These are phyloP conservation scores for Hippocampus mohnikei DNA, from an alignment of 2,113 vertebrate genomes.

Conservation along the genomic window DNA sequence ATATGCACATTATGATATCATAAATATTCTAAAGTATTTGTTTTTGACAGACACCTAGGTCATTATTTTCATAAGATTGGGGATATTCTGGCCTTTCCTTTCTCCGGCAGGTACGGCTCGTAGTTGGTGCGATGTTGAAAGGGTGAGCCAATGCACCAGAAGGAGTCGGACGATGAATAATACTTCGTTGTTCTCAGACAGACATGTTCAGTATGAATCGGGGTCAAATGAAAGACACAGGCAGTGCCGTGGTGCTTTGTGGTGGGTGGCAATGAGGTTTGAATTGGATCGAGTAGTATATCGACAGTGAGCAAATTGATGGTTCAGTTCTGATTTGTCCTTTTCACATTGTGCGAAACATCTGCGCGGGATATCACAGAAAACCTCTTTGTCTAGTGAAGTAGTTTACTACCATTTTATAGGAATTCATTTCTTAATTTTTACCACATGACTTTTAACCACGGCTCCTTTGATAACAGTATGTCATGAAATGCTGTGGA, in stretches of 20 bases:
- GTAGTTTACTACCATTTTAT: too few species aligned
- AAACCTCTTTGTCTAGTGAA: background rate
- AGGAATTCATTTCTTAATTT: too few species aligned
- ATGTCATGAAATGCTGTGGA: too few species aligned
- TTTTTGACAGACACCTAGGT: background rate
- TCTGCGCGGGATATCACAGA: background rate
- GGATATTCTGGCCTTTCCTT: conserved; percentile 1
- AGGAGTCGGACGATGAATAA: conserved; percentile 46
- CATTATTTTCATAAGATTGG: background rate
- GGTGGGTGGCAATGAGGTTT: background rate
- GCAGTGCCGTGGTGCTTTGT: conserved; percentile 11
- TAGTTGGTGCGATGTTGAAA: conserved; percentile 4
- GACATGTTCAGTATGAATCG: conserved; percentile 35
- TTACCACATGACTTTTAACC: too few species aligned
- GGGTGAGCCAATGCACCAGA: conserved; percentile 31
- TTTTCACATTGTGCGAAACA: too few species aligned
- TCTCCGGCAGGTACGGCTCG: conserved; percentile 7
- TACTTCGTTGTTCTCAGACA: conserved; percentile 22
- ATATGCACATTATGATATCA: too few species aligned
- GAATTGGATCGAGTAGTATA: background rate
- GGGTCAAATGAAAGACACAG: conserved; percentile 42
- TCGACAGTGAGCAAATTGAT: too few species aligned
- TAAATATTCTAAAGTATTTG: background rate
- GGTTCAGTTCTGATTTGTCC: too few species aligned
- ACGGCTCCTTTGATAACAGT: too few species aligned